Base-by-base conservation (phyloP, 2,797 vertebrate genomes). In the Prionace glauca region DNA sequence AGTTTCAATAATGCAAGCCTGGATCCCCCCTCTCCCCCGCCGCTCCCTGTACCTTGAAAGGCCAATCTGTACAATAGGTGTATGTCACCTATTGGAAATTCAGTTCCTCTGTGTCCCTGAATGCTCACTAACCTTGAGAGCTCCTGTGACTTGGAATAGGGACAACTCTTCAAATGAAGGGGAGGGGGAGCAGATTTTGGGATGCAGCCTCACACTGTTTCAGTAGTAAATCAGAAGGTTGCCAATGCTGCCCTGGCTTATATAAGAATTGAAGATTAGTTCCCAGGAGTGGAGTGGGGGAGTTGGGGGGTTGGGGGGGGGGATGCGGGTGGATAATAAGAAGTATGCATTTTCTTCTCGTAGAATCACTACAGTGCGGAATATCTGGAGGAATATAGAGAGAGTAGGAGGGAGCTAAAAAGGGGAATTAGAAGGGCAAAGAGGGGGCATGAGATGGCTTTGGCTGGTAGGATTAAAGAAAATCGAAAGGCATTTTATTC, bases 1-100 rank as follows among this genome's bases (percentile, higher is more conserved):
- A n/a, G 45, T 45, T 95, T 77, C 71, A 95, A 95, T 74, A 95
- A 95, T 95, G 71, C 45, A 95, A 22, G 41, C 93, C 74, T 56
- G 24, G 77, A n/a, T 95, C 45, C 45, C 41, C 45, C 93, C 71
- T 20, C 62, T 14, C 8, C 62, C 62, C 62, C 62, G 11, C 62
- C 12, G 62, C 14, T 32, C 93, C 77, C 45, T 45, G 20, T 18
- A 56, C 41, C 32, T 71, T 95, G 93, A 95, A 56, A 95, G 32
- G 93, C 50, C 50, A 95, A 26, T 56, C 45, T 56, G 71, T 32
- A 94, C 93, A 74, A 95, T 95, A 69, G 71, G 45, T 74, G 93
- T 50, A 56, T n/a, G 32, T 24, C 45, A 50, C 77, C 50, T 60
- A 26, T 77, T 77, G 24, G 77, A 32, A 32, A 20, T 77, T 60